Evolutionary conservation across 23 tunicate species (phyloP).

Genomic region (Oikopleura albicans): DNA sequence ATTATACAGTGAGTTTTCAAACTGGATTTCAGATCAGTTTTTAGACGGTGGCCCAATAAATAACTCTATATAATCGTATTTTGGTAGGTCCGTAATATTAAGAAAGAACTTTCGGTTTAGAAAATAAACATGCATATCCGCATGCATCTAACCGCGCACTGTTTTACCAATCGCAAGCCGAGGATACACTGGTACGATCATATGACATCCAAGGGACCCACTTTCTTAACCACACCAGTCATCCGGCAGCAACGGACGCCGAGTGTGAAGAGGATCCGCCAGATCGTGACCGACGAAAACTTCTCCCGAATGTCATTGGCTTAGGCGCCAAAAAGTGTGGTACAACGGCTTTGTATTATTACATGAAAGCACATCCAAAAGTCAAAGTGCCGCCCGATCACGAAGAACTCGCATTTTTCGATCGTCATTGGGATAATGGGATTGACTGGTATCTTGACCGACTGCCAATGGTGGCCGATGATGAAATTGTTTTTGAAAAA

Average conservation of each 20-base stretch:
- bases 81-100: no score
- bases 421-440: not conserved
- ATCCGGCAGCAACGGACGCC: not conserved
- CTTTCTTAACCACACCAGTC: not conserved
- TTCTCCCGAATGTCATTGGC: slow-evolving; percentile 15
- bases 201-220: not conserved
- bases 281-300: not conserved
- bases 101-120: not conserved
- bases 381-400: slow-evolving; percentile 10
- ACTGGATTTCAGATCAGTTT: no score
- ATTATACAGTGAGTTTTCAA: no score
- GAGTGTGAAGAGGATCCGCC: not conserved
- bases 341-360: not conserved
- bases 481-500: slow-evolving; percentile 14
- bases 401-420: slow-evolving; percentile 15
- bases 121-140: not conserved
- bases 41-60: no score
- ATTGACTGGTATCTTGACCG: not conserved
- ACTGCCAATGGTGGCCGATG: slow-evolving; percentile 3
- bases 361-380: slow-evolving; percentile 14
- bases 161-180: not conserved
- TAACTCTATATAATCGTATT: no score
- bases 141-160: not conserved
- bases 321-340: slow-evolving; percentile 6
- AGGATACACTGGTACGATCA: not conserved